Conservation (phyloP, 2,888 invertebrate genomes). For the Drepana falcataria region DNA sequence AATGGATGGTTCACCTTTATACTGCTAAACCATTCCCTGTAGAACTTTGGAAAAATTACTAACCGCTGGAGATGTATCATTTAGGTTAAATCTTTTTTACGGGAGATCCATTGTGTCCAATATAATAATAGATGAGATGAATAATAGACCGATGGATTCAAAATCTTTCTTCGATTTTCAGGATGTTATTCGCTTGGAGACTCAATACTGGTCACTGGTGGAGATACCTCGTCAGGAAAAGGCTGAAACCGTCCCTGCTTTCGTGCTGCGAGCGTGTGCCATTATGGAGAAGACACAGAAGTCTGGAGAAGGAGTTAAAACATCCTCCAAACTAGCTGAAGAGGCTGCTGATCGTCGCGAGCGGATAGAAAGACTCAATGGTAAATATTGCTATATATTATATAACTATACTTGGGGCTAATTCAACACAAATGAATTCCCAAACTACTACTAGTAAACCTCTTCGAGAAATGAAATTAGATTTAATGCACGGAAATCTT, state of each 20-base stretch:
- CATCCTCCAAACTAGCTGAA: slow-evolving; percentile 89
- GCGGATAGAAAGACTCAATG: slow-evolving; percentile 90
- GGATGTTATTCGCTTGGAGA: slow-evolving; percentile 94
- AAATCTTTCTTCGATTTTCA: slow-evolving; percentile 42
- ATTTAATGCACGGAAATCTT: too few relatives aligned
- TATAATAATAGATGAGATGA: too few relatives aligned
- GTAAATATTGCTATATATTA: slow-evolving; percentile 61
- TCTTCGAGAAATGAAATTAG: too few relatives aligned
- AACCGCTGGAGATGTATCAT: too few relatives aligned
- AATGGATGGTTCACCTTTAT: too few relatives aligned
- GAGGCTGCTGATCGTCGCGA: slow-evolving; percentile 91
- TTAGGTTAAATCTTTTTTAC: too few relatives aligned
- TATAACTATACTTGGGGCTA: too few relatives aligned
- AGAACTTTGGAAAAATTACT: too few relatives aligned
- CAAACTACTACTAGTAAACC: too few relatives aligned
- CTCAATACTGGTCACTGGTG: slow-evolving; percentile 95
- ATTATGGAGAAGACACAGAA: slow-evolving; percentile 96
- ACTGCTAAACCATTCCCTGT: too few relatives aligned
- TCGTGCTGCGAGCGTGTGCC: slow-evolving; percentile 92
- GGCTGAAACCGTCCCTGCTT: slow-evolving; percentile 94
- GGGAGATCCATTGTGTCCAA: too few relatives aligned
- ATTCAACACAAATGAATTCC: background rate
- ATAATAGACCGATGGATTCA: too few relatives aligned
- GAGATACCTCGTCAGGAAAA: slow-evolving; percentile 96
- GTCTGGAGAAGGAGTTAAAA: slow-evolving; percentile 92